A percentile compares a stretch with the other conserved stretches of the same genome.
phyloP scores from a whole-genome alignment of 1,140 invertebrate species.

The Brachionus angularis region DNA sequence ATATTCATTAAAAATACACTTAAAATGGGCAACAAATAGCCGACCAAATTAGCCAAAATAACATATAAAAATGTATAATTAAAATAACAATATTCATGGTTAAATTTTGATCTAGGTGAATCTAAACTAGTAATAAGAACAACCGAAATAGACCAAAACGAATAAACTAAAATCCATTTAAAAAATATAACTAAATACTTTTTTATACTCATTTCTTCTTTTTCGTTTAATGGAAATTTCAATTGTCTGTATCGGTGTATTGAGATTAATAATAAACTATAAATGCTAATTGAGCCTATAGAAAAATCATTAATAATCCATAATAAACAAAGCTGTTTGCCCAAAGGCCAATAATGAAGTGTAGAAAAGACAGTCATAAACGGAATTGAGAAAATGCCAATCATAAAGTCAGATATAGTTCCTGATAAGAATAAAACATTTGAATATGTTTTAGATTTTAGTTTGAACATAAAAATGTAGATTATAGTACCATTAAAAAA shows the following conservation, averaged over 20 bases:
- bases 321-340: conserved; percentile 23
- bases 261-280: conserved; percentile 71
- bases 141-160: conserved; percentile 16
- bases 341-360: conserved; percentile 44
- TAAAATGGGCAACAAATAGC: conserved; percentile 7
- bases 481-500: conserved; percentile 21
- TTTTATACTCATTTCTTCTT: conserved; percentile 16
- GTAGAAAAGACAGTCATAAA: conserved; percentile 44
- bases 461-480: not conserved
- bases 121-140: not conserved
- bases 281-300: conserved; percentile 57
- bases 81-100: conserved; percentile 3
- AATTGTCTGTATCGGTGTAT: conserved; percentile 78
- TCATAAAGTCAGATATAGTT: conserved; percentile 43
- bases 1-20: conserved; percentile 9
- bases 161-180: conserved; percentile 28
- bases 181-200: not conserved
- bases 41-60: not conserved
- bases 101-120: too few species aligned
- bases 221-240: conserved; percentile 68
- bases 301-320: conserved; percentile 44
- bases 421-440: conserved; percentile 25
- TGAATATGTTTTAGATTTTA: conserved; percentile 2
- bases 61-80: conserved; percentile 11
- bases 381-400: conserved; percentile 46